Base-by-base conservation (phyloP, 2,797 vertebrate species). In the Enteromius unitaeniatus region DNA sequence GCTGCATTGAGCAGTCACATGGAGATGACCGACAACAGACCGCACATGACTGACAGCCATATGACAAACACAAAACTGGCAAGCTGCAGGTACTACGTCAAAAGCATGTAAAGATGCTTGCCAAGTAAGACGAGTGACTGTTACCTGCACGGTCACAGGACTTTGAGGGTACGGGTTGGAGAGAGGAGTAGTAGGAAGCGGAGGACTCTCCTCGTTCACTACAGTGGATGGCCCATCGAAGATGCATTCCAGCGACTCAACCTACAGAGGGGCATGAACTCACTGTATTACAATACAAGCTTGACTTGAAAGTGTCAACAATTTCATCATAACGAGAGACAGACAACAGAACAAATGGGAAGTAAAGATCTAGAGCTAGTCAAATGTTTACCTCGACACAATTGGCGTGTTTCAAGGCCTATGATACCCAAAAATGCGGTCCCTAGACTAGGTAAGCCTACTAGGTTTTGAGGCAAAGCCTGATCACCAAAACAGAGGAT, bases 181-280 rank as follows among this genome's bases (percentile, higher is more conserved):
- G 88, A 90, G 87, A 73, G 93, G 85, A 45, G 91, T 91, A 88
- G 93, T 91, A 79, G 92, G 90, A 49, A 90, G 90, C 83, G 93
- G 91, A 81, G 92, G 88, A 85, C 93, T 93, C 89, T 86, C 90
- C 76, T 90, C 91, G 26, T 87, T 91, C 89, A 90, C 91, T 90
- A 93, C 91, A 34, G 81, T 62, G 40, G 92, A 88, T 2, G 93
- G 91, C 45, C 93, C 93, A n/a, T 95, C 94, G 89, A 93, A 93
- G 93, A 95, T 90, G 91, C 92, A 94, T 88, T 95, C 94, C 94
- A 95, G 89, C 86, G 94, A 93, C 0, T 91, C 93, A 87, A 94
- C 94, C 95, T 95, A 91, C 82, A 89, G 89, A 87, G 87, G 81
- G 83, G 87, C 84, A 89, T 86, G 64, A 86, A 86, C 87, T 89